Conservation (phyloP, 2,888 invertebrate species). For the Aquatica leii region DNA sequence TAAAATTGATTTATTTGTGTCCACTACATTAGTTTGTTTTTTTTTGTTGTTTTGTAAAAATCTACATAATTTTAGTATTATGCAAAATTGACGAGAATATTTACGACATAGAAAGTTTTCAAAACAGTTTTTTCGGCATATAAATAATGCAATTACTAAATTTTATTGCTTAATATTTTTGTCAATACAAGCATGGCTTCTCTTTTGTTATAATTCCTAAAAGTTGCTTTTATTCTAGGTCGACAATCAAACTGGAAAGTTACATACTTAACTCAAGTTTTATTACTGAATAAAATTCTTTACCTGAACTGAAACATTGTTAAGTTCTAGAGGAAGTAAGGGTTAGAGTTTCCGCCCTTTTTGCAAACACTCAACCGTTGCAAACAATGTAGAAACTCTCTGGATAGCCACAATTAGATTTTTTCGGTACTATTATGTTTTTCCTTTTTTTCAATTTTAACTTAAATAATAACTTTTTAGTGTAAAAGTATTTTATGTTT, state of each 20-base stretch:
- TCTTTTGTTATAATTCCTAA: background rate
- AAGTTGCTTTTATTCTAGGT: background rate
- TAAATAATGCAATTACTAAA: conserved; percentile 12
- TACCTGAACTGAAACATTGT: conserved; percentile 32
- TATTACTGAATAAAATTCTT: conserved; percentile 28
- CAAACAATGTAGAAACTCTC: conserved; percentile 28
- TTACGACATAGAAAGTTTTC: background rate
- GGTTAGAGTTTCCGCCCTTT: conserved; percentile 27
- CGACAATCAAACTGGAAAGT: conserved; percentile 14
- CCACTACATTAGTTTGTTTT: conserved; percentile 10
- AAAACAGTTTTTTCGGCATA: conserved; percentile 11
- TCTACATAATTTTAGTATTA: conserved; percentile 18
- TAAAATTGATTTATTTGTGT: background rate
- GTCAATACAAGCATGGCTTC: background rate
- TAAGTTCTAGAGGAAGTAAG: conserved; percentile 30
- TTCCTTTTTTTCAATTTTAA: conserved; percentile 14
- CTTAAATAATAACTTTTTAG: conserved; percentile 16
- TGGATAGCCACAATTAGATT: conserved; percentile 27
- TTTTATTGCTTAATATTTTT: background rate
- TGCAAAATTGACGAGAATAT: conserved; percentile 16
- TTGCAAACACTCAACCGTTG: conserved; percentile 28
- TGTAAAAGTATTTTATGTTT: no score
- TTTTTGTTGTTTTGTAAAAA: conserved; percentile 6
- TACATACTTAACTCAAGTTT: conserved; percentile 22
- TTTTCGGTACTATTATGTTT: conserved; percentile 20